Base-by-base conservation (phyloP, 2,888 invertebrate genomes). In the Eupsilia transversa region DNA sequence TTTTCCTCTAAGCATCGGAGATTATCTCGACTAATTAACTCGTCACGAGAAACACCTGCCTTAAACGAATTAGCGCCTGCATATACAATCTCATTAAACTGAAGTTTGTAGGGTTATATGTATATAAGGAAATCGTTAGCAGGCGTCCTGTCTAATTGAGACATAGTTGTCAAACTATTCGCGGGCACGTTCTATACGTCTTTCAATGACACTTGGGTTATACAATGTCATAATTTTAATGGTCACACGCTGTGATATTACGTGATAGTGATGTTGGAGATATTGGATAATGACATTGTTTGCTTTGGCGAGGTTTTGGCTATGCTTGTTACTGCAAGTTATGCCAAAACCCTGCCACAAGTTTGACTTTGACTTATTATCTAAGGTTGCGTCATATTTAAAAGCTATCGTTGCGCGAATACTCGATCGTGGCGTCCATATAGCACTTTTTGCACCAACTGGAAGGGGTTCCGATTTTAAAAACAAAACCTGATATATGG, bases 121-220 rank as follows among this genome's bases (percentile, higher is more conserved):
- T 54, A 54, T 54, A 14, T 69, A 43, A 69, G 76, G 56, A 77
- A 77, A 86, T 83, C 80, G 73, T 77, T 80, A 80, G 74, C 71
- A 23, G 38, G 61, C 54, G 60, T 66, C 71, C 60, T 35, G 72
- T 66, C 73, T 86, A 83, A 77, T 77, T 77, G 69, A 86, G 73
- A 72, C 73, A 76, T 86, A 80, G 86, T 86, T 84, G 72, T 72
- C 72, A 72, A 85, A 86, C 83, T 84, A 84, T 85, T 84, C 83
- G 72, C 59, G 64, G 65, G 74, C 84, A 83, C 86, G 86, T 85
- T 69, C 64, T 79, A 68, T 79, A 59, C 83, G 72, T 72, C 74
- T 64, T 75, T 72, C 63, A 74, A 82, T 85, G 82, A 75, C 83
- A 85, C 86, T 83, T 69, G 46, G 63, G 71, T 73, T 72, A 67